Percentiles rank a stretch among this genome's conserved stretches.
These are phyloP conservation scores for Peromyscus maniculatus DNA, from an alignment of 2,113 vertebrate genomes.

Conservation along the genomic window DNA sequence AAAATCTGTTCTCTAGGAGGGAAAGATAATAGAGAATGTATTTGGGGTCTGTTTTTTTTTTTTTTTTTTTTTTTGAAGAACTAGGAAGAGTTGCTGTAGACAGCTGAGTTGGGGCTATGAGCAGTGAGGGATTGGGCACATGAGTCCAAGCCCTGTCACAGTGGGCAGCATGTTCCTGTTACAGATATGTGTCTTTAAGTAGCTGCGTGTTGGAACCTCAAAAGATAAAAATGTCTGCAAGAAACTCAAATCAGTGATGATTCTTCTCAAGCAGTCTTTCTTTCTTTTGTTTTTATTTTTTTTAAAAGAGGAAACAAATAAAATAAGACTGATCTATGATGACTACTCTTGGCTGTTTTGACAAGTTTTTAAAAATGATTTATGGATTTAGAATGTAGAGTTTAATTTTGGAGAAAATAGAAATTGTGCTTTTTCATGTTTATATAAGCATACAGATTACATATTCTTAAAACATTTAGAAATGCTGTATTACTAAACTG, in stretches of 20 bases:
- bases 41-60: not conserved
- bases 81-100: not conserved
- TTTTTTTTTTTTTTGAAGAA: not conserved
- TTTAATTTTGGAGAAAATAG: constrained; percentile 62
- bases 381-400: constrained; percentile 57
- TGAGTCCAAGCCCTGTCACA: not conserved
- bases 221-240: constrained; percentile 42
- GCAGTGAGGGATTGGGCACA: not conserved
- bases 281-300: not conserved
- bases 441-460: constrained; percentile 72
- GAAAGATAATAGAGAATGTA: not conserved
- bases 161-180: not conserved
- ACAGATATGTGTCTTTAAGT: constrained; percentile 13
- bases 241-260: constrained; percentile 28
- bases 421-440: constrained; percentile 72
- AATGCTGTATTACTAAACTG: not conserved
- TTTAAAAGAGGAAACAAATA: constrained; percentile 8
- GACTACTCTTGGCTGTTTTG: constrained; percentile 54
- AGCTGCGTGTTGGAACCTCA: constrained; percentile 49
- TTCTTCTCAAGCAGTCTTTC: constrained; percentile 28
- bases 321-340: constrained; percentile 28
- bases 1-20: not conserved
- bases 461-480: constrained; percentile 62
- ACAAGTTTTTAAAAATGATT: constrained; percentile 55
- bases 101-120: not conserved